phyloP scores from a whole-genome alignment of 2,797 vertebrate species.

The Stomatorhinus walkeri region DNA sequence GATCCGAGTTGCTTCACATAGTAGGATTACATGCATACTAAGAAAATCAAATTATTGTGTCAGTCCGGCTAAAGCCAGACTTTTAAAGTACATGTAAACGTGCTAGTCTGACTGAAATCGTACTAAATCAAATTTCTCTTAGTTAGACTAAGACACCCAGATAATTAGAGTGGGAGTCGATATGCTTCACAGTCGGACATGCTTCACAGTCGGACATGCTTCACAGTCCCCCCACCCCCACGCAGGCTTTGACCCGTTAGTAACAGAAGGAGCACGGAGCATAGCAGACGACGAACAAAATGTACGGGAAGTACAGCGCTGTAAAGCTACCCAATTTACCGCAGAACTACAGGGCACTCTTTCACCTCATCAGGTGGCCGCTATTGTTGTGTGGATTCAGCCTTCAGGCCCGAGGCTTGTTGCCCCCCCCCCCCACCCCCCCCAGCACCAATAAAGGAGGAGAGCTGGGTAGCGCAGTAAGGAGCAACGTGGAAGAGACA shows the following conservation, averaged over 20 bases:
- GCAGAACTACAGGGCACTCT: background rate
- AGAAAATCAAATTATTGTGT: background rate
- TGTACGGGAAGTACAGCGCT: background rate
- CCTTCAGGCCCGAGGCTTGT: background rate
- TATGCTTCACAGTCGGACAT: too few species aligned
- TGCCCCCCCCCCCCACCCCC: background rate
- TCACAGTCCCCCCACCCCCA: too few species aligned
- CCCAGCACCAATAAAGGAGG: conserved; percentile 42
- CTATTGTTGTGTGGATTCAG: background rate
- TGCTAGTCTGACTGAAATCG: too few species aligned
- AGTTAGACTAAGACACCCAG: too few species aligned
- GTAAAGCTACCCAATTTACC: background rate
- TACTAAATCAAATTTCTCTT: too few species aligned
- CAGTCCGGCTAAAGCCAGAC: too few species aligned
- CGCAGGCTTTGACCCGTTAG: background rate
- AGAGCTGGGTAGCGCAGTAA: conserved; percentile 53
- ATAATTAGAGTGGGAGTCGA: too few species aligned
- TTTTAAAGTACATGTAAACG: too few species aligned
- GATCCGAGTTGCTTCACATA: background rate
- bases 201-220: too few species aligned
- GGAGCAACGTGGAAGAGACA: conserved; percentile 53
- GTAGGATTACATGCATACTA: background rate
- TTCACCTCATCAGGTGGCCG: background rate
- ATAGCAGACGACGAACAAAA: background rate
- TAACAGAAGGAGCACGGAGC: background rate